These are phyloP conservation scores for Epinephelus awoara DNA, from an alignment of 2,797 vertebrate genomes.

Conservation along the genomic window DNA sequence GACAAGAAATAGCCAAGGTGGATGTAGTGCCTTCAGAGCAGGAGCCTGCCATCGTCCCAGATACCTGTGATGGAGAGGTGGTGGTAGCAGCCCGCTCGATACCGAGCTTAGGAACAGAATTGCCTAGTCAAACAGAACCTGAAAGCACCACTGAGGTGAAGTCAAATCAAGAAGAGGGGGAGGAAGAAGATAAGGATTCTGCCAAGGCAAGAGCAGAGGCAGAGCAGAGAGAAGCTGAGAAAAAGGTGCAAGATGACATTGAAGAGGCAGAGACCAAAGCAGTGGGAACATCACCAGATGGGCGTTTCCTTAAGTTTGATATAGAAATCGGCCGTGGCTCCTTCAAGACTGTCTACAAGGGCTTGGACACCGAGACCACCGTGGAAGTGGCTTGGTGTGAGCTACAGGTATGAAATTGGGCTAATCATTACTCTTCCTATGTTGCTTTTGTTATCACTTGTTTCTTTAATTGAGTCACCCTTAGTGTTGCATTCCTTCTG, in stretches of 20 bases:
- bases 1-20: conserved; percentile 74
- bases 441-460: background rate
- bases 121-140: conserved; percentile 67
- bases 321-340: conserved; percentile 98
- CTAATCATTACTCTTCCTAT: background rate
- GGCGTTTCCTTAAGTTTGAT: conserved; percentile 97
- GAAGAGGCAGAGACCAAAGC: conserved; percentile 98
- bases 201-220: conserved; percentile 82
- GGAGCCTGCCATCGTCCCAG: conserved; percentile 55
- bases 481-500: background rate
- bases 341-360: conserved; percentile 98
- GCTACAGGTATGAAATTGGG: conserved; percentile 90
- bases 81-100: conserved; percentile 37
- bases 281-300: conserved; percentile 94
- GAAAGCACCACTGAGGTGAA: conserved; percentile 63
- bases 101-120: conserved; percentile 59
- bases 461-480: conserved; percentile 1
- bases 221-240: conserved; percentile 86
- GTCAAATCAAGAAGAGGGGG: conserved; percentile 71
- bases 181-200: conserved; percentile 81
- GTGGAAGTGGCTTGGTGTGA: conserved; percentile 99
- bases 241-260: conserved; percentile 91
- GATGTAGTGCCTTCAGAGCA: conserved; percentile 71
- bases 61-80: conserved; percentile 70
- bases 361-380: conserved; percentile 97